phyloP scores from a whole-genome alignment of 2,888 invertebrate species.

The Drosophila austrosaltans region DNA sequence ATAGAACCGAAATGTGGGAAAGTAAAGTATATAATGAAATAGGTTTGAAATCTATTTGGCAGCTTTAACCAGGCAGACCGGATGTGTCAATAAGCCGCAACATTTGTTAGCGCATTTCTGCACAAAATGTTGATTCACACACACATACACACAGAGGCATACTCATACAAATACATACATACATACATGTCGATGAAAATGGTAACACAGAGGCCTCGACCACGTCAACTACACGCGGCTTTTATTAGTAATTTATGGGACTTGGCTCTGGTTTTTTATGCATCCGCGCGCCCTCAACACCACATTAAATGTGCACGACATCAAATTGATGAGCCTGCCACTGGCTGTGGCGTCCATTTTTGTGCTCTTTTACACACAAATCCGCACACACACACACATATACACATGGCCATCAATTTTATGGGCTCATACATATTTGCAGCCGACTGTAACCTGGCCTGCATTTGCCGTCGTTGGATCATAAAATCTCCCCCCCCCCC shows the following conservation, averaged over 20 bases:
- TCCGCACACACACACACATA: constrained; percentile 18
- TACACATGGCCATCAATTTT: constrained; percentile 64
- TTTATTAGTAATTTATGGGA: constrained; percentile 73
- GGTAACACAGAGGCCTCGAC: background rate
- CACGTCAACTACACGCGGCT: constrained; percentile 37
- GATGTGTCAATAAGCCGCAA: constrained; percentile 45
- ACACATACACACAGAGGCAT: background rate
- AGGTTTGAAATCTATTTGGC: background rate
- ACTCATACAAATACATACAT: constrained; percentile 20
- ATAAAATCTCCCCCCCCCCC: background rate
- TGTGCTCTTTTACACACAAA: constrained; percentile 23
- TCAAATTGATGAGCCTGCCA: constrained; percentile 72
- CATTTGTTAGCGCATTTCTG: constrained; percentile 40
- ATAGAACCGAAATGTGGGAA: background rate
- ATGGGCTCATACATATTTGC: constrained; percentile 53
- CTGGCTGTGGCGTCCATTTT: constrained; percentile 48
- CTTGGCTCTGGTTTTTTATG: constrained; percentile 50
- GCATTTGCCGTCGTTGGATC: constrained; percentile 44
- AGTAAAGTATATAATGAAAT: background rate
- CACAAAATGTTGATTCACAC: background rate
- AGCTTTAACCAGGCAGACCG: background rate
- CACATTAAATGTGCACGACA: constrained; percentile 69
- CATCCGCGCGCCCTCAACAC: constrained; percentile 58
- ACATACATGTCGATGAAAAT: constrained; percentile 7
- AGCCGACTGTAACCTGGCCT: constrained; percentile 34